A percentile compares a stretch with the other conserved stretches of the same genome.
These are phyloP conservation scores for Agrochola circellaris DNA, from an alignment of 2,888 invertebrate species.

Conservation along the genomic window DNA sequence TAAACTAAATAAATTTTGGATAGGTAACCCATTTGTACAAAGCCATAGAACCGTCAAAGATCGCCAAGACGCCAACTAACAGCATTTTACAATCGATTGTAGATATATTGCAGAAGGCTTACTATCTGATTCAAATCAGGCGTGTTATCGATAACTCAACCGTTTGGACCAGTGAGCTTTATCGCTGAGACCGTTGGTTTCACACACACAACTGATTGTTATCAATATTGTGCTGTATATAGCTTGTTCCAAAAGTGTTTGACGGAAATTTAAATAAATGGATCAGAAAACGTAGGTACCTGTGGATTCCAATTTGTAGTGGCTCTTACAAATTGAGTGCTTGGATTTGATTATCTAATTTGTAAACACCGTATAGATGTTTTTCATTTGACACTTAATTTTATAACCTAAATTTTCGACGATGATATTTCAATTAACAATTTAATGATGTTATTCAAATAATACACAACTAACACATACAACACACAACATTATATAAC, in stretches of 20 bases:
- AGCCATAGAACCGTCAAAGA: not conserved
- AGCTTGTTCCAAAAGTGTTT: not conserved
- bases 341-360: no score
- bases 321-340: not conserved
- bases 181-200: slow-evolving; percentile 4
- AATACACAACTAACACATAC: no score
- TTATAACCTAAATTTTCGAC: no score
- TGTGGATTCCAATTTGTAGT: not conserved
- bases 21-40: not conserved
- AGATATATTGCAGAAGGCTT: no score
- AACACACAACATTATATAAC: no score
- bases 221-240: slow-evolving; percentile 2
- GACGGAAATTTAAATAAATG: not conserved
- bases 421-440: no score
- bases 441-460: no score
- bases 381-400: no score
- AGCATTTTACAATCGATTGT: not conserved
- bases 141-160: not conserved
- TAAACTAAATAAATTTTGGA: not conserved
- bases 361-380: no score
- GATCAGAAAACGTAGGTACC: not conserved
- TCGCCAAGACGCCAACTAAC: not conserved
- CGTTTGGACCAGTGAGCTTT: slow-evolving; percentile 22
- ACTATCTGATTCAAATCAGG: slow-evolving; percentile 24
- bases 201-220: slow-evolving; percentile 15